Percentiles rank a stretch among this genome's conserved stretches.
Evolutionary conservation across 2,888 invertebrate species (phyloP).

Genomic region (Caradrina clavipalpis): DNA sequence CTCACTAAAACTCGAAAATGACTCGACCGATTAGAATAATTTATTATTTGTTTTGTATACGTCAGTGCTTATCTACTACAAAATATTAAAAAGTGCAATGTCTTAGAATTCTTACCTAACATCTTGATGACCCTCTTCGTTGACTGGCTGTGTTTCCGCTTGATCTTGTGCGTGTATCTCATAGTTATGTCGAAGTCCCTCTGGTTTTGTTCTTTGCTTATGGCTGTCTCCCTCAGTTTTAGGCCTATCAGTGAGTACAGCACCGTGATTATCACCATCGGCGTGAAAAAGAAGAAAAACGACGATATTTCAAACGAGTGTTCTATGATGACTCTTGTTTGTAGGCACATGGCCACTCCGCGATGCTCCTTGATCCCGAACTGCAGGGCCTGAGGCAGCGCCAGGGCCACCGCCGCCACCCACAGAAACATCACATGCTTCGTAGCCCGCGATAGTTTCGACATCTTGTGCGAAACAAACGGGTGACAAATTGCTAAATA

Average conservation of each 20-base stretch:
- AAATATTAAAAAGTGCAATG: not conserved
- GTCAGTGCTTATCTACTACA: not conserved
- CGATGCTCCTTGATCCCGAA: constrained; percentile 83
- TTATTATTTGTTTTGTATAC: too few species aligned
- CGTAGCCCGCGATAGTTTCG: constrained; percentile 95
- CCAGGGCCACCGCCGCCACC: constrained; percentile 94
- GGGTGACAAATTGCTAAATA: constrained; percentile 92
- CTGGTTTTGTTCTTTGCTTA: constrained; percentile 74
- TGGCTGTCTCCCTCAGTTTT: constrained; percentile 89
- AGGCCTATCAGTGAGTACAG: constrained; percentile 93
- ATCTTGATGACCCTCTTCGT: constrained; percentile 94
- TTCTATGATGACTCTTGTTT: constrained; percentile 88
- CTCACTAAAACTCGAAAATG: too few species aligned
- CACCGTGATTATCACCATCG: constrained; percentile 94
- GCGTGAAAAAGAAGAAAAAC: constrained; percentile 94
- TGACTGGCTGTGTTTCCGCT: constrained; percentile 89
- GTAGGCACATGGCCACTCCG: constrained; percentile 86
- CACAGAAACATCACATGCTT: constrained; percentile 96
- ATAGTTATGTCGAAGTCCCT: constrained; percentile 71
- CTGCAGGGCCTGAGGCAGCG: constrained; percentile 93
- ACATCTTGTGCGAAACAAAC: constrained; percentile 95
- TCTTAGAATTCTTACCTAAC: constrained; percentile 91
- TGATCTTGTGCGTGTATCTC: constrained; percentile 72
- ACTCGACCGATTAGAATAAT: too few species aligned
- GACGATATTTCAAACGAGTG: constrained; percentile 94